Conservation (phyloP, 1,140 invertebrate species). For the Subanguina moxae region DNA sequence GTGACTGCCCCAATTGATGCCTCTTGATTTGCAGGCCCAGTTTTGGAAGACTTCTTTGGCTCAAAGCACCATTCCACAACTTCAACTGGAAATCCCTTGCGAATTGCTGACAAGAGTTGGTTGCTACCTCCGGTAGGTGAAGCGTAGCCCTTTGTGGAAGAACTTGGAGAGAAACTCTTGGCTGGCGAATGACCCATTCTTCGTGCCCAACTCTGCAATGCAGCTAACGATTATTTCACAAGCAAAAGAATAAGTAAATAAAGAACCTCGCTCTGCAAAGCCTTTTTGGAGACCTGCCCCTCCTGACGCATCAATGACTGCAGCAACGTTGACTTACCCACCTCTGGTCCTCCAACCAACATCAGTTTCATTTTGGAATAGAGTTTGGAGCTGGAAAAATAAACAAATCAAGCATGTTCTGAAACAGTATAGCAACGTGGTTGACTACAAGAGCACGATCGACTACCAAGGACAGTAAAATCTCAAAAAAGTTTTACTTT, state of each 20-base stretch:
- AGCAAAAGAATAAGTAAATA: not conserved
- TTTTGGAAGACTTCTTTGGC: conserved; percentile 70
- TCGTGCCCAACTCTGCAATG: conserved; percentile 8
- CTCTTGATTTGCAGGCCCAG: conserved; percentile 54
- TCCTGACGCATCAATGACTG: conserved; percentile 77
- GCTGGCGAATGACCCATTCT: not conserved
- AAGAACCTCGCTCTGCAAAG: conserved; percentile 51
- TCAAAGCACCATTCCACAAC: conserved; percentile 91
- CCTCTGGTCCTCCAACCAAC: conserved; percentile 89
- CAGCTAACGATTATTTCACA: too few relatives aligned
- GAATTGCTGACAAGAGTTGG: not conserved
- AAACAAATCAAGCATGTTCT: not conserved
- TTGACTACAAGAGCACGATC: too few relatives aligned
- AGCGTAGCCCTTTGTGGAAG: not conserved
- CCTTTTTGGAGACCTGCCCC: conserved; percentile 72
- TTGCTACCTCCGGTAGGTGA: conserved; percentile 1
- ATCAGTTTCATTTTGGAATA: conserved; percentile 95
- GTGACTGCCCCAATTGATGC: conserved; percentile 74
- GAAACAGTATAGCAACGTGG: too few relatives aligned
- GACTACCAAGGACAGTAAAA: too few relatives aligned
- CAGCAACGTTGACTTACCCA: conserved; percentile 86
- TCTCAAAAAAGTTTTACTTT: conserved; percentile 60
- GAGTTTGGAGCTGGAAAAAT: conserved; percentile 73
- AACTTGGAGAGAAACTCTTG: not conserved
- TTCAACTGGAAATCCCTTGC: conserved; percentile 68